These are phyloP conservation scores for Daubentonia madagascariensis DNA, from an alignment of 2,113 vertebrate genomes.

Conservation along the genomic window DNA sequence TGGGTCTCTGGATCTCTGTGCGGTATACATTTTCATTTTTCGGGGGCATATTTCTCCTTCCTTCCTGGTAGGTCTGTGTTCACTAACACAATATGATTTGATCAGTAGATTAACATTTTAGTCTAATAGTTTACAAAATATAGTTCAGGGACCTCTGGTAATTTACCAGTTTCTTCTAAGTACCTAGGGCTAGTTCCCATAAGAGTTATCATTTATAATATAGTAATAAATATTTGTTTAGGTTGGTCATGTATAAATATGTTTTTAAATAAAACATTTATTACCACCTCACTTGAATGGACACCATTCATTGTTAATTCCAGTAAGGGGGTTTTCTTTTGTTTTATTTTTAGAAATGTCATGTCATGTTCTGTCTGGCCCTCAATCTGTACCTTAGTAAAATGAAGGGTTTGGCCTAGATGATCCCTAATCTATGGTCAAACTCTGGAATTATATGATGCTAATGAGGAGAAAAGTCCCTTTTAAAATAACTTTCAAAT, in stretches of 20 bases:
- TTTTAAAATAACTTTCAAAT: not conserved
- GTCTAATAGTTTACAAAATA: not conserved
- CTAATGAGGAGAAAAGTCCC: not conserved
- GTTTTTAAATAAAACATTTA: conserved; percentile 1
- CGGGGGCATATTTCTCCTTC: not conserved
- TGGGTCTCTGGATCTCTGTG: not conserved
- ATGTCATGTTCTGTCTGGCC: not conserved
- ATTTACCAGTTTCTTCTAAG: not conserved
- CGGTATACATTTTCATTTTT: not conserved
- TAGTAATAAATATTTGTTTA: not conserved
- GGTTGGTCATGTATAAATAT: not conserved
- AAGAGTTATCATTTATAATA: not conserved
- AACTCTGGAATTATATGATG: not conserved
- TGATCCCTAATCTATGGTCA: not conserved
- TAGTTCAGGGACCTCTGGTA: not conserved
- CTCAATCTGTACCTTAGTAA: not conserved
- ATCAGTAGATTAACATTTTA: not conserved
- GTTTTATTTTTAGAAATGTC: conserved; percentile 37
- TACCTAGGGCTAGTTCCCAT: not conserved
- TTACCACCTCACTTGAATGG: not conserved
- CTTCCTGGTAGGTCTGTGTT: not conserved
- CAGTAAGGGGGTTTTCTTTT: not conserved
- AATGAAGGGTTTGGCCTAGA: not conserved
- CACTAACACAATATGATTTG: not conserved
- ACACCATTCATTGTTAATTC: not conserved